A percentile compares a stretch with the other conserved stretches of the same genome.
Conservation (phyloP, 2,797 vertebrate species). For the Crenichthys baileyi region DNA sequence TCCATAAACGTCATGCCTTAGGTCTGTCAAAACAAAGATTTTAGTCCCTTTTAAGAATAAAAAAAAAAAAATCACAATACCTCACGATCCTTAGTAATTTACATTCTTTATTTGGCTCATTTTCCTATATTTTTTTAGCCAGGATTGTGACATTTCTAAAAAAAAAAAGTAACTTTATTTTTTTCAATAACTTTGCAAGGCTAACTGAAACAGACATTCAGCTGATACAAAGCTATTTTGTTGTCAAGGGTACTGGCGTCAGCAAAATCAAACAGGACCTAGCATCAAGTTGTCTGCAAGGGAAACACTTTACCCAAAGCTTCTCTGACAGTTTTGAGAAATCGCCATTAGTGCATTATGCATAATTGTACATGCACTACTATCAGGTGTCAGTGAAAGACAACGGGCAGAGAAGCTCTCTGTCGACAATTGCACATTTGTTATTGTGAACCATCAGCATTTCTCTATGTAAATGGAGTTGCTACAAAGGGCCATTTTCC, state of each 20-base stretch:
- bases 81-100: slow-evolving; percentile 9
- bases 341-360: slow-evolving; percentile 96
- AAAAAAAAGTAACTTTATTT: slow-evolving; percentile 44
- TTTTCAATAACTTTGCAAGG: slow-evolving; percentile 78
- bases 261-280: slow-evolving; percentile 91
- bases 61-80: slow-evolving; percentile 31
- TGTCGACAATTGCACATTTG: slow-evolving; percentile 88
- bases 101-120: slow-evolving; percentile 8
- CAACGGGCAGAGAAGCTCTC: slow-evolving; percentile 86
- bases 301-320: slow-evolving; percentile 90
- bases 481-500: slow-evolving; percentile 95
- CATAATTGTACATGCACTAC: slow-evolving; percentile 94
- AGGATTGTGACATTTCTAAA: slow-evolving; percentile 37
- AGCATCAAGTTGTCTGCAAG: slow-evolving; percentile 90
- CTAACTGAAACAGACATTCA: slow-evolving; percentile 83
- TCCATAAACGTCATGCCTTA: slow-evolving; percentile 45
- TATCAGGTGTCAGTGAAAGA: slow-evolving; percentile 93
- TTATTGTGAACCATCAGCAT: slow-evolving; percentile 94
- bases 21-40: slow-evolving; percentile 38
- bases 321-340: slow-evolving; percentile 95
- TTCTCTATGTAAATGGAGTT: slow-evolving; percentile 97
- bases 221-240: slow-evolving; percentile 92
- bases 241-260: slow-evolving; percentile 94
- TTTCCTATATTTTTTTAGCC: slow-evolving; percentile 23
- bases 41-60: slow-evolving; percentile 7